Conservation (phyloP, 2,888 invertebrate species). For the Lysandra bellargus region DNA sequence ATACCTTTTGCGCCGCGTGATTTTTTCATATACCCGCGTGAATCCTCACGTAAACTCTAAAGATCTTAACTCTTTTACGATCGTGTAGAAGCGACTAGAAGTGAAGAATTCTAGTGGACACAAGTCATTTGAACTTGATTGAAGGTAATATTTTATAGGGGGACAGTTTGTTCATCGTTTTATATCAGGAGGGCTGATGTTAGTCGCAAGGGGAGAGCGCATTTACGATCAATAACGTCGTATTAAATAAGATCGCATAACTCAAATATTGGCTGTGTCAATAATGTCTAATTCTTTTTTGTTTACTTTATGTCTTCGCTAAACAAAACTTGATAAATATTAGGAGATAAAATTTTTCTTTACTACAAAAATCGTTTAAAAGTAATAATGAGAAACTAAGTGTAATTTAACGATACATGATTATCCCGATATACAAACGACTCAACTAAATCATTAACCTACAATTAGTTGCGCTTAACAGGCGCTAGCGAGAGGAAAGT, state of each 20-base stretch:
- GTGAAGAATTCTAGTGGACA: neutral
- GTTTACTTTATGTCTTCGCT: neutral
- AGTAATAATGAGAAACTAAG: slow-evolving; percentile 5
- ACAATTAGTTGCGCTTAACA: slow-evolving; percentile 64
- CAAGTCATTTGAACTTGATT: neutral
- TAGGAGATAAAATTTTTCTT: neutral
- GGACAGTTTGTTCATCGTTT: neutral
- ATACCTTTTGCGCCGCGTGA: slow-evolving; percentile 53
- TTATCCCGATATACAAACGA: slow-evolving; percentile 45
- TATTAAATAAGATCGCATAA: neutral
- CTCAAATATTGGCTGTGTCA: neutral
- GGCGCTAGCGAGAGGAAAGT: slow-evolving; percentile 57
- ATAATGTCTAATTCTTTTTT: neutral
- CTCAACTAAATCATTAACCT: slow-evolving; percentile 57
- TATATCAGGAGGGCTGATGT: neutral
- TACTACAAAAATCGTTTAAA: neutral
- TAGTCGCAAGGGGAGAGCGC: neutral
- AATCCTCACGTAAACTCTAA: slow-evolving; percentile 1
- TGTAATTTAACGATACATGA: neutral
- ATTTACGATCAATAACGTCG: slow-evolving; percentile 4
- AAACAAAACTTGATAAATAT: neutral
- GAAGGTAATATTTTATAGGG: neutral
- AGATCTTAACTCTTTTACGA: neutral
- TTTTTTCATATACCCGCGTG: slow-evolving; percentile 54
- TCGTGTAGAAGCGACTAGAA: neutral